Conservation (phyloP, 1,140 invertebrate genomes). For the Agrypnia vestita region DNA sequence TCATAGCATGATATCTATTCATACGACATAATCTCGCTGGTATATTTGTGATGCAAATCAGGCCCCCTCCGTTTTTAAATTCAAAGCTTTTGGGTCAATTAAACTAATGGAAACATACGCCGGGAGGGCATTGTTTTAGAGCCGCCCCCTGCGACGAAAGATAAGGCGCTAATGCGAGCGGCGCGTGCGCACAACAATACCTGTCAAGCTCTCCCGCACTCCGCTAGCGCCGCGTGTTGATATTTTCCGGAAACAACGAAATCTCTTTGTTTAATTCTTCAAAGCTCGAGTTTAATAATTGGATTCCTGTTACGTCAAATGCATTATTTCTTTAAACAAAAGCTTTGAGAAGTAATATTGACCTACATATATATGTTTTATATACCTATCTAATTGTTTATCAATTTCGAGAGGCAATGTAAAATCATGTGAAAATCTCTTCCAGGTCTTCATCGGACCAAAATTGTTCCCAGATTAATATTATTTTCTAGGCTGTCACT, state of each 20-base stretch:
- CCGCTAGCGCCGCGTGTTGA: slow-evolving; percentile 25
- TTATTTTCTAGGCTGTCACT: too few relatives aligned
- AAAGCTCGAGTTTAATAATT: neutral
- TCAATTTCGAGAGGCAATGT: too few relatives aligned
- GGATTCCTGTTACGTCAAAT: too few relatives aligned
- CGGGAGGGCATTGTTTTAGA: slow-evolving; percentile 49
- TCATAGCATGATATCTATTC: neutral
- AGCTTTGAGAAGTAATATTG: too few relatives aligned
- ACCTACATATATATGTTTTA: too few relatives aligned
- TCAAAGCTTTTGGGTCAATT: slow-evolving; percentile 48
- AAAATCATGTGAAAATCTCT: too few relatives aligned
- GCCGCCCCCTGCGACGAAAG: slow-evolving; percentile 23
- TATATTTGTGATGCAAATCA: slow-evolving; percentile 20
- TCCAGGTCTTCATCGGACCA: too few relatives aligned
- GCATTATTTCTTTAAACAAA: too few relatives aligned
- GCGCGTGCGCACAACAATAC: slow-evolving; percentile 44
- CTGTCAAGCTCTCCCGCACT: slow-evolving; percentile 36
- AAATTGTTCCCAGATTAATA: too few relatives aligned
- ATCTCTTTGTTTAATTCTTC: neutral
- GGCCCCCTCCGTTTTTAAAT: slow-evolving; percentile 30
- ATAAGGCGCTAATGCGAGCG: slow-evolving; percentile 43
- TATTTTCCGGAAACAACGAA: slow-evolving; percentile 10
- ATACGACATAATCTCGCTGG: neutral
- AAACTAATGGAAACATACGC: slow-evolving; percentile 57
- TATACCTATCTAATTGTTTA: too few relatives aligned